Conservation (phyloP, 2,797 vertebrate species). For the Carcharodon carcharias region DNA sequence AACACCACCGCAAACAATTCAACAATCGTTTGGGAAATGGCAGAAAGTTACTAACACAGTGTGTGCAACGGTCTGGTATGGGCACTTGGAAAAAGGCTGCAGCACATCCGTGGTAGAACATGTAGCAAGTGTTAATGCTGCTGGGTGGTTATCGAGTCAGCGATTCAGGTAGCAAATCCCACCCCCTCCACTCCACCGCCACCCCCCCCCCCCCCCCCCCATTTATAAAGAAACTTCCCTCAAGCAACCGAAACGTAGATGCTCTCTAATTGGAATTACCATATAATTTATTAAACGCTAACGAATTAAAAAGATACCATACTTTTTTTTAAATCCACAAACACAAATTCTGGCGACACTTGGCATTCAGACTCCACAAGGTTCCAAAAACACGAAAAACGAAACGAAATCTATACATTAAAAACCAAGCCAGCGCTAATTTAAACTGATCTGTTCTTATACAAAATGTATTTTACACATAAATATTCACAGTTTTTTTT, state of each 20-base stretch:
- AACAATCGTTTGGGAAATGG: background rate
- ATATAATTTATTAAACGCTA: conserved; percentile 34
- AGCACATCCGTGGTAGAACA: background rate
- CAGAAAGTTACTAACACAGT: background rate
- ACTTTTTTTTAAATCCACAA: background rate
- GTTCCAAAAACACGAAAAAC: conserved; percentile 40
- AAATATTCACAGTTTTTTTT: conserved; percentile 81
- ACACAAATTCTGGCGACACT: conserved; percentile 29
- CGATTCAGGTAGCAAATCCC: background rate
- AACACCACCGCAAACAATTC: background rate
- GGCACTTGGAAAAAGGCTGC: background rate
- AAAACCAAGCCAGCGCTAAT: conserved; percentile 38
- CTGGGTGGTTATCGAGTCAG: conserved; percentile 2
- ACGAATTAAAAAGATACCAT: conserved; percentile 33
- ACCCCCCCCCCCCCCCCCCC: too few species aligned
- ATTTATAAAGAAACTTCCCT: background rate
- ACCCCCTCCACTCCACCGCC: too few species aligned
- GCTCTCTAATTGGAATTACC: background rate
- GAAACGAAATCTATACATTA: conserved; percentile 31
- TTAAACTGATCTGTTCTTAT: conserved; percentile 44
- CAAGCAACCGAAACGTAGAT: background rate
- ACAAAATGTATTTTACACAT: conserved; percentile 72
- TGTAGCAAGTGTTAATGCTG: background rate
- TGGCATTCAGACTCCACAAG: conserved; percentile 32
- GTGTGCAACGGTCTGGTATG: background rate